Evolutionary conservation across 2,113 vertebrate species (phyloP), one percentile per base, ranked within the genome.

Genomic region (Colossoma macropomum): DNA sequence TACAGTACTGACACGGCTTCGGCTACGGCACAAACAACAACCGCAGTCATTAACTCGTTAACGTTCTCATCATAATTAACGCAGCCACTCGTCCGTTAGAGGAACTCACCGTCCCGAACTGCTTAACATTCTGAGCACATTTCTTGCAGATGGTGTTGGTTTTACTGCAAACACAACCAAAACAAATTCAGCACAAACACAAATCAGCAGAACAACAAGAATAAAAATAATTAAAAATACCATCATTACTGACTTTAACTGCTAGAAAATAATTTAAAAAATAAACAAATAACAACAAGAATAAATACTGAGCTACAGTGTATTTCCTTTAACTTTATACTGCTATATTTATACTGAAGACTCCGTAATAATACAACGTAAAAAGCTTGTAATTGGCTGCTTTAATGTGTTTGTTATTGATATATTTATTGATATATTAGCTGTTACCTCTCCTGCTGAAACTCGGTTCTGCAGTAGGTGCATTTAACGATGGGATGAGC

Each of bases 141-240:
- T 99, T 99, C 95, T 99, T 99, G 94, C 98, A 99, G 94, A 99
- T 99, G 69, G 98, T 99, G 77, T 99, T 98, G 28, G 98, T 99
- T 95, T 99, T 99, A 92, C 98, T 99, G 90, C 0, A 9, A 38
- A 87, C 90, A 88, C 89, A 90, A 19, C 88, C 86, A 77, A 77
- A 34, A 38, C 19, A 34, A 4, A 1, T 34, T 68, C 65, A 68
- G 65, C 30, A 17, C 7, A 38, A 17, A 68, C 30, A 4, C 16
- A 12, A 32, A 15, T 11, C 3, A 66, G 12, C 17, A 34, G 16
- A 34, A 68, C 16, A 68, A 5, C 7, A 17, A 1, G 1, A 54
- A 19, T 4, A 19, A 21, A 54, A 19, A 19, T 21, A 19, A 19
- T 19, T 54, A 54, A 17, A 2, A 38, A 38, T 38, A 38, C n/a